These are phyloP conservation scores for Stegastes partitus DNA, from an alignment of 2,113 vertebrate species.

Conservation along the genomic window DNA sequence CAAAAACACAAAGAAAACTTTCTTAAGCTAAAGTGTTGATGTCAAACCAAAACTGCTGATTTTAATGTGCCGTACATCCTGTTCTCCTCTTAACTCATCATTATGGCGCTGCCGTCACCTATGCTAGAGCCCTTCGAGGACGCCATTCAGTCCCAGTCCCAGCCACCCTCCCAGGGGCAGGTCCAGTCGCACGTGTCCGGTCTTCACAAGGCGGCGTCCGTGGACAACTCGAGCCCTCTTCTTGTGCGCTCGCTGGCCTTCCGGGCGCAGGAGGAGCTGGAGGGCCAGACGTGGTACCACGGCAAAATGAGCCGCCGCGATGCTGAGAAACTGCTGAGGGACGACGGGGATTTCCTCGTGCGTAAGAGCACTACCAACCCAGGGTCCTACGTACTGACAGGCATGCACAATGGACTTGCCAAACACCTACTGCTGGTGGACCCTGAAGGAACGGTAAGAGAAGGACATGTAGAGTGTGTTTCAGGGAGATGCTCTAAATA, in stretches of 20 bases:
- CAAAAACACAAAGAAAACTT: no score
- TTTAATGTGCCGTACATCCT: neutral
- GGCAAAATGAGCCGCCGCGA: conserved; percentile 96
- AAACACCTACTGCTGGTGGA: conserved; percentile 97
- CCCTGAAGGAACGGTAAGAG: conserved; percentile 93
- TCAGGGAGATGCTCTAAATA: neutral
- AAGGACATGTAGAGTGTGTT: neutral
- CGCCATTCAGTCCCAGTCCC: conserved; percentile 90
- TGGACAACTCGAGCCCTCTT: conserved; percentile 89
- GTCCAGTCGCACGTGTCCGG: conserved; percentile 80
- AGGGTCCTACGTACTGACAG: conserved; percentile 95
- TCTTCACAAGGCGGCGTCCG: conserved; percentile 87
- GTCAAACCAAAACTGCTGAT: neutral
- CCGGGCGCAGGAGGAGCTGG: conserved; percentile 88
- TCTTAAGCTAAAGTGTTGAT: no score
- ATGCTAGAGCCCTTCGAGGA: conserved; percentile 95
- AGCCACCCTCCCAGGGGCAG: conserved; percentile 59
- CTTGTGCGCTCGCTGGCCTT: conserved; percentile 84
- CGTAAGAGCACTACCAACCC: conserved; percentile 96
- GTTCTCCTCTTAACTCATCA: conserved; percentile 3
- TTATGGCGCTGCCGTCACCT: conserved; percentile 14
- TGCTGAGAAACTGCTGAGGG: conserved; percentile 92
- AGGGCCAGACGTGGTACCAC: conserved; percentile 92
- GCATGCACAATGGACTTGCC: conserved; percentile 94
- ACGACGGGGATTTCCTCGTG: conserved; percentile 95